Percentiles rank a stretch among this genome's conserved stretches.
These are phyloP conservation scores for Rhimphoctona megacephalus DNA, from an alignment of 2,888 invertebrate species.

Conservation along the genomic window DNA sequence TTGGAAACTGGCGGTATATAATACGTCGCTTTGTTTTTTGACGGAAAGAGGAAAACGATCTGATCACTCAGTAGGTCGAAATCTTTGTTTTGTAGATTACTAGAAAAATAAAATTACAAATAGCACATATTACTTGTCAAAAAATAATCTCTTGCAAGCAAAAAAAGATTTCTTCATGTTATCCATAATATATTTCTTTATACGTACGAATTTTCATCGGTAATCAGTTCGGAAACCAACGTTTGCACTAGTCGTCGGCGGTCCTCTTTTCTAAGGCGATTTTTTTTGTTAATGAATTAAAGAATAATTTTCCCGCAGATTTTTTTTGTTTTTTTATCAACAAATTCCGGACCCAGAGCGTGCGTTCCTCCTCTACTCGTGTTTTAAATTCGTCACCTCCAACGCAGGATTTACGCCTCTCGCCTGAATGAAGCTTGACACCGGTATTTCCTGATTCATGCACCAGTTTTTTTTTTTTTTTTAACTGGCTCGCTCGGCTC, in stretches of 20 bases:
- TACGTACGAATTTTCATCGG: conserved; percentile 32
- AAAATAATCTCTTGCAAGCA: too few relatives aligned
- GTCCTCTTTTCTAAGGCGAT: not conserved
- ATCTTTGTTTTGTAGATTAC: conserved; percentile 30
- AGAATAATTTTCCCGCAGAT: conserved; percentile 36
- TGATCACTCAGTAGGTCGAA: conserved; percentile 39
- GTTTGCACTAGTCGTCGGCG: conserved; percentile 20
- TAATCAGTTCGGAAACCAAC: conserved; percentile 15
- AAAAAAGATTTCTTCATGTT: too few relatives aligned
- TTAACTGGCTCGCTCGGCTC: too few relatives aligned
- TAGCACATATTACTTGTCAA: not conserved
- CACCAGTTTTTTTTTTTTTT: too few relatives aligned
- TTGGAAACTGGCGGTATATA: conserved; percentile 44
- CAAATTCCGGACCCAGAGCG: conserved; percentile 9
- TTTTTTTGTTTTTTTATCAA: not conserved
- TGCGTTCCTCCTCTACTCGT: conserved; percentile 31
- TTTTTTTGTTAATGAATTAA: conserved; percentile 2
- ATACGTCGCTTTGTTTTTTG: conserved; percentile 42
- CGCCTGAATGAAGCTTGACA: not conserved
- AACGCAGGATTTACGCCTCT: conserved; percentile 4
- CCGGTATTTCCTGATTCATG: not conserved
- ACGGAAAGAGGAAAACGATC: conserved; percentile 47
- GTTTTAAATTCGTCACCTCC: not conserved
- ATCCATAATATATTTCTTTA: not conserved
- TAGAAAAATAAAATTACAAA: conserved; percentile 21